Evolutionary conservation across 2,797 vertebrate species (phyloP).

Genomic region (Esox masquinongy): DNA sequence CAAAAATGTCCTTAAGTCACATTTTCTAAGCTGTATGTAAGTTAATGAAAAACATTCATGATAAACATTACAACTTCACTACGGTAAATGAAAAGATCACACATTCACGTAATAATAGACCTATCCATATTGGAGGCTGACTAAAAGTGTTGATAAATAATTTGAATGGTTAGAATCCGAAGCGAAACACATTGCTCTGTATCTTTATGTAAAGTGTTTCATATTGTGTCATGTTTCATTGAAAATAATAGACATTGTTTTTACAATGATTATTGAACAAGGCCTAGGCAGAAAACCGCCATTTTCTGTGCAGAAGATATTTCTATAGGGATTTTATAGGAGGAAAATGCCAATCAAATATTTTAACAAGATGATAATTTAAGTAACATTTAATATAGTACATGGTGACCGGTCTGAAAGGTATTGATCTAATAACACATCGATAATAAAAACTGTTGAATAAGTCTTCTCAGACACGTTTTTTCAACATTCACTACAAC

Average conservation of each 20-base stretch:
- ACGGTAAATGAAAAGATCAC: background rate
- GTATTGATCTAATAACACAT: background rate
- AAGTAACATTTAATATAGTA: background rate
- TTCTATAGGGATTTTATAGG: constrained; percentile 44
- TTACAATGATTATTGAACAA: background rate
- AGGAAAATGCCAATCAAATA: constrained; percentile 22
- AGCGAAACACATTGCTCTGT: background rate
- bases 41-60: background rate
- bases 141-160: background rate
- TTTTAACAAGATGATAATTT: background rate
- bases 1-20: background rate
- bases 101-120: background rate
- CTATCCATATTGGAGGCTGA: background rate
- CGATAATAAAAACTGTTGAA: constrained; percentile 27
- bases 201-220: background rate
- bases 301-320: constrained; percentile 74
- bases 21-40: background rate
- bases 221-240: background rate
- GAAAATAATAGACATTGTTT: background rate
- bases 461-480: constrained; percentile 26
- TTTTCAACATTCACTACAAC: constrained; percentile 59
- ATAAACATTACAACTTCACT: background rate
- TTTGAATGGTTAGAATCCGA: background rate
- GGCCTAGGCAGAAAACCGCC: constrained; percentile 65
- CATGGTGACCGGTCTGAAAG: background rate